phyloP scores from a whole-genome alignment of 2,888 invertebrate genomes.

The Xanthorhoe spadicearia region DNA sequence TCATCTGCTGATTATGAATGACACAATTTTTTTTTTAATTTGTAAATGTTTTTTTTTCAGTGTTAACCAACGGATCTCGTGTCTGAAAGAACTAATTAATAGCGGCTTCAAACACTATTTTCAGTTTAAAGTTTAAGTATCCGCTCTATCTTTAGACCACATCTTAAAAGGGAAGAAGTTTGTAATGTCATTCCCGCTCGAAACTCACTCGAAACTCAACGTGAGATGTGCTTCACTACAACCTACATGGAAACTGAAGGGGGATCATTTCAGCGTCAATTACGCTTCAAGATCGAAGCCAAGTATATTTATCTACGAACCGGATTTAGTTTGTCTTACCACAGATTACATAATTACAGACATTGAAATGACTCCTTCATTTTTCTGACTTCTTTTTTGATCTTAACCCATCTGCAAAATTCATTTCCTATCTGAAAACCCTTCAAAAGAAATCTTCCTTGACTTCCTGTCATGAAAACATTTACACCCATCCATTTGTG shows the following conservation, averaged over 20 bases:
- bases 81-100: no score
- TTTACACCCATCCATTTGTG: constrained; percentile 25
- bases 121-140: no score
- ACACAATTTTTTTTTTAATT: no score
- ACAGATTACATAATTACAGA: no score
- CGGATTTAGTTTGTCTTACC: no score
- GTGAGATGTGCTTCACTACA: constrained; percentile 9
- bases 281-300: neutral
- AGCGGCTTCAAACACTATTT: no score
- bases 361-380: no score
- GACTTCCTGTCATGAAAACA: constrained; percentile 18
- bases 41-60: no score
- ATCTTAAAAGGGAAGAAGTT: constrained; percentile 21
- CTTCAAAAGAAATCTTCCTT: constrained; percentile 1
- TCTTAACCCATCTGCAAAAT: neutral
- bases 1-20: no score
- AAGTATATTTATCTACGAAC: no score
- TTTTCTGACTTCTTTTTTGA: no score
- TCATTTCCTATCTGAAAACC: neutral
- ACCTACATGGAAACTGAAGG: neutral
- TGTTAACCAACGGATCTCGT: no score
- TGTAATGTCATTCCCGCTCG: constrained; percentile 22
- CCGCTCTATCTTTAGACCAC: neutral
- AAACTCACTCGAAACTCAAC: constrained; percentile 15
- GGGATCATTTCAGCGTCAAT: constrained; percentile 15